Percentiles rank a stretch among this genome's conserved stretches.
These are phyloP conservation scores for Poecile montanus DNA, from an alignment of 2,797 vertebrate genomes.

Conservation along the genomic window DNA sequence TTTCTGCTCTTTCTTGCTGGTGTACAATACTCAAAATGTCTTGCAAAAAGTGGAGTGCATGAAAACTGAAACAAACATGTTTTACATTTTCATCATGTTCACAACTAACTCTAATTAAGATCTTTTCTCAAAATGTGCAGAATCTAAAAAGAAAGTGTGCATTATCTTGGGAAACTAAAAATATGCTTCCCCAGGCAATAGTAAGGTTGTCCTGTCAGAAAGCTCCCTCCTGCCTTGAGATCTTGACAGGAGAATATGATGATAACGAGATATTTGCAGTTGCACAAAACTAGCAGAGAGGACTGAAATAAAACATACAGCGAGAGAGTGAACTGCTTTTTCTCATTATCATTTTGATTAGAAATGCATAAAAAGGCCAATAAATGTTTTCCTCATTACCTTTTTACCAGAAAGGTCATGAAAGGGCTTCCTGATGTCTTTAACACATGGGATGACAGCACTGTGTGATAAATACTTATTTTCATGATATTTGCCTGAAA, in stretches of 20 bases:
- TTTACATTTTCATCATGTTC: not conserved
- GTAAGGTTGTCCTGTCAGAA: conserved; percentile 23
- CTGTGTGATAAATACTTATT: not conserved
- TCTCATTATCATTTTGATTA: not conserved
- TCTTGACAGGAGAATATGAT: conserved; percentile 16
- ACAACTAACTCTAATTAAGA: conserved; percentile 23
- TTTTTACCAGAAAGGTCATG: not conserved
- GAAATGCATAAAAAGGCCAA: not conserved
- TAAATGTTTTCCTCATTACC: not conserved
- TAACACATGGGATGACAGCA: not conserved
- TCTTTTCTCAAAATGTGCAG: conserved; percentile 24
- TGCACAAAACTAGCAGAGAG: not conserved
- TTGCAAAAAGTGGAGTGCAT: not conserved
- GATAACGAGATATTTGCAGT: not conserved
- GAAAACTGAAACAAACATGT: not conserved
- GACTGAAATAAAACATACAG: not conserved
- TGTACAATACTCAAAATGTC: not conserved
- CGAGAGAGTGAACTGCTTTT: not conserved
- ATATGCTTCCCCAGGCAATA: conserved; percentile 38
- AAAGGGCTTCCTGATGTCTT: not conserved
- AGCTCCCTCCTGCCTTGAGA: conserved; percentile 42
- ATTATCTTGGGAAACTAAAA: conserved; percentile 46
- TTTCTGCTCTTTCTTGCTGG: not conserved
- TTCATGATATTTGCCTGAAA: not conserved
- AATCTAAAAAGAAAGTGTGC: conserved; percentile 9